A percentile compares a stretch with the other conserved stretches of the same genome.
phyloP scores from a whole-genome alignment of 2,113 vertebrate species.

The Corynorhinus townsendii region DNA sequence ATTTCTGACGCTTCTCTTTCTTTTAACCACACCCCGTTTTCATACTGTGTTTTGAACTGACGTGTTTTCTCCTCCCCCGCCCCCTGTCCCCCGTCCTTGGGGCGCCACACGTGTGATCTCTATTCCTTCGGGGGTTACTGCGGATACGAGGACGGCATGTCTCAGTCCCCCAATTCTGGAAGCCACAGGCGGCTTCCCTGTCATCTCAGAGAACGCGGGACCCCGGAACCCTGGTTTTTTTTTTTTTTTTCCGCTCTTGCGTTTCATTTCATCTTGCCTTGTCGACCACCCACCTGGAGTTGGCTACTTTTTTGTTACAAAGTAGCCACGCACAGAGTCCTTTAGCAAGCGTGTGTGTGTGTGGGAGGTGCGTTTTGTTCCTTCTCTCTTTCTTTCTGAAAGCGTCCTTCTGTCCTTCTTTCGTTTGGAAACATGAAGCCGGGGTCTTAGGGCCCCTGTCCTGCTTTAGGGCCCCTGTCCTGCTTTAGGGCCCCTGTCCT shows the following conservation, averaged over 20 bases:
- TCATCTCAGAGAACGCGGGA: no score
- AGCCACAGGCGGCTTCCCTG: rapidly evolving
- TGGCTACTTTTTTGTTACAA: not conserved
- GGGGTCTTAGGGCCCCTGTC: rapidly evolving
- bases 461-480: rapidly evolving
- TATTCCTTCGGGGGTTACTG: not conserved
- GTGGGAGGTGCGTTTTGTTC: not conserved
- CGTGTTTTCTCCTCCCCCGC: not conserved
- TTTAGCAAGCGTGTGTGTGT: not conserved
- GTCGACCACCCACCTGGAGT: not conserved
- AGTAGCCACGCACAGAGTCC: not conserved
- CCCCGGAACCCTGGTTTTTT: no score
- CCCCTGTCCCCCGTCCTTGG: rapidly evolving
- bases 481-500: rapidly evolving
- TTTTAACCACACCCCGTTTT: no score
- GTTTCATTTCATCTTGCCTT: not conserved
- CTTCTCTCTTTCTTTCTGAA: not conserved
- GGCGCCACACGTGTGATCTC: not conserved
- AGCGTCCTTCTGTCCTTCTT: no score
- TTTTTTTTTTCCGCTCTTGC: not conserved
- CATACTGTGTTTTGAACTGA: not conserved
- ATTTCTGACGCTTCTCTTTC: not conserved
- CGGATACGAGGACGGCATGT: not conserved
- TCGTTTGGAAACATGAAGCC: rapidly evolving
- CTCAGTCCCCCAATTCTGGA: not conserved